These are phyloP conservation scores for Sitobion miscanthi DNA, from an alignment of 1,140 invertebrate genomes.

Conservation along the genomic window DNA sequence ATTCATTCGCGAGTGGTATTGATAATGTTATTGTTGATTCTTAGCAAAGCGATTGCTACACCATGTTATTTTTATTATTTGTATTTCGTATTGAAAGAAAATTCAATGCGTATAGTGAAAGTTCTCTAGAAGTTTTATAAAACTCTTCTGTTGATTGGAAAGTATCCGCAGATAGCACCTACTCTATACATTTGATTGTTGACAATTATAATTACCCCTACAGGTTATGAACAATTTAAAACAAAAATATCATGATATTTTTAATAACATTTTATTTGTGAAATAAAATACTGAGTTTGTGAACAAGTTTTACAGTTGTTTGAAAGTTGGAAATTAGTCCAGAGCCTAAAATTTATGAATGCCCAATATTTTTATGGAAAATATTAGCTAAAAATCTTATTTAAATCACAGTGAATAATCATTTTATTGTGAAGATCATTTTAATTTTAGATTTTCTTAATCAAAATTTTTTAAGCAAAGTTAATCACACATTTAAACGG, in stretches of 20 bases:
- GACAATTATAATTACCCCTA: background rate
- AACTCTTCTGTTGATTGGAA: background rate
- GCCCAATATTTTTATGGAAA: background rate
- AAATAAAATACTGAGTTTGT: background rate
- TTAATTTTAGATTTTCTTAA: background rate
- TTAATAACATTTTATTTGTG: background rate
- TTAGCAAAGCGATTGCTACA: background rate
- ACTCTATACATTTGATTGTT: background rate
- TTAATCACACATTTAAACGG: too few species aligned
- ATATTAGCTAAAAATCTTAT: background rate
- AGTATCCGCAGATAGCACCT: background rate
- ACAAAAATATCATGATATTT: background rate
- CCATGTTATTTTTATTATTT: background rate
- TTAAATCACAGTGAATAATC: background rate
- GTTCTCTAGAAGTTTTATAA: background rate
- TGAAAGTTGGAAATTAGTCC: background rate
- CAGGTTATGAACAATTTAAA: background rate
- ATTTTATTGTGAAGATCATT: background rate
- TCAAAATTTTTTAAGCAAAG: background rate
- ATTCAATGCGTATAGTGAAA: background rate
- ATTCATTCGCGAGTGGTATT: background rate
- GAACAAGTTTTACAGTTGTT: background rate
- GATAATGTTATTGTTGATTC: background rate
- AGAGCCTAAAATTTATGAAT: background rate
- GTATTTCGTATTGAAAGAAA: background rate